A percentile compares a stretch with the other conserved stretches of the same genome.
These are phyloP conservation scores for Altica lythri DNA, from an alignment of 2,888 invertebrate genomes.

Conservation along the genomic window DNA sequence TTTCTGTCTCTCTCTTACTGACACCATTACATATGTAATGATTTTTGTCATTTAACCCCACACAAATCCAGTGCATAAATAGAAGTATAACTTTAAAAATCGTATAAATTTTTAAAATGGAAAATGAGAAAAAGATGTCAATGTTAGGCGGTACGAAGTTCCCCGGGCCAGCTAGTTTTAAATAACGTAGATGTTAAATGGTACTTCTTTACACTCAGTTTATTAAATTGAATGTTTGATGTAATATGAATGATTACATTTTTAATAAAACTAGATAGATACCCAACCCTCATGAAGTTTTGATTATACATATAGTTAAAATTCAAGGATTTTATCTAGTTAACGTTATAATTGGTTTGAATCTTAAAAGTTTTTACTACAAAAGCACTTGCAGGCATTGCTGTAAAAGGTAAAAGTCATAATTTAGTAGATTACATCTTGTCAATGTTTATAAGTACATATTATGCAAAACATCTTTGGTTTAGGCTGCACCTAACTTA, in stretches of 20 bases:
- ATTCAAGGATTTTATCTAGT: slow-evolving; percentile 27
- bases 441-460: slow-evolving; percentile 29
- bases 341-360: slow-evolving; percentile 24
- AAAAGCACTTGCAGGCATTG: slow-evolving; percentile 20
- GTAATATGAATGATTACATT: slow-evolving; percentile 8
- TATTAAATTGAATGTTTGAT: not conserved
- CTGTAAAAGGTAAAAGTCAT: slow-evolving; percentile 29
- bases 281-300: slow-evolving; percentile 18
- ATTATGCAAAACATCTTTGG: slow-evolving; percentile 34
- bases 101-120: too few relatives aligned
- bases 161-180: too few relatives aligned
- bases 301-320: slow-evolving; percentile 23
- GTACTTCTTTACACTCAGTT: not conserved
- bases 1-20: too few relatives aligned
- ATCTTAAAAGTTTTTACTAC: slow-evolving; percentile 17
- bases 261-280: slow-evolving; percentile 1
- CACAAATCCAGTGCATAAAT: too few relatives aligned
- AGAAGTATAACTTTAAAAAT: too few relatives aligned
- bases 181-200: not conserved
- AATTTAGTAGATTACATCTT: slow-evolving; percentile 35
- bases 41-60: too few relatives aligned
- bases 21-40: too few relatives aligned
- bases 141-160: too few relatives aligned
- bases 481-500: slow-evolving; percentile 32
- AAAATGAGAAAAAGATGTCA: too few relatives aligned